phyloP scores from a whole-genome alignment of 2,113 vertebrate genomes.

The Lates calcarifer region DNA sequence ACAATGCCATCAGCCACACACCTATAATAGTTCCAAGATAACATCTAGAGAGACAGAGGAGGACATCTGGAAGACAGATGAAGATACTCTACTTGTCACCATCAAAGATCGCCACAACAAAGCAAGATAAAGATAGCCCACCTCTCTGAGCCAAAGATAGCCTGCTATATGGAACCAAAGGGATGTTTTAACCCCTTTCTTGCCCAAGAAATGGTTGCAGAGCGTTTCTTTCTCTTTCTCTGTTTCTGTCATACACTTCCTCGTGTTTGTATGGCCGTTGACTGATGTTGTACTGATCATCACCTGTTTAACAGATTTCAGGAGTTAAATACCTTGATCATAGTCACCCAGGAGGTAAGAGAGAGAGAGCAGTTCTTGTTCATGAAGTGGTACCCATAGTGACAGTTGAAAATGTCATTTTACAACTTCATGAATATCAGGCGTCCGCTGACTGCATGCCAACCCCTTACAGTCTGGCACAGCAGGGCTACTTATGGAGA shows the following conservation, averaged over 20 bases:
- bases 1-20: constrained; percentile 9
- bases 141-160: constrained; percentile 55
- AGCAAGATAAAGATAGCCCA: constrained; percentile 72
- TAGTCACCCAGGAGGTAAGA: constrained; percentile 17
- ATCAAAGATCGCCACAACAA: constrained; percentile 70
- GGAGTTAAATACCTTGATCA: constrained; percentile 12
- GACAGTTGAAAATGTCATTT: constrained; percentile 57
- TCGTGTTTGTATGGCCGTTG: not conserved
- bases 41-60: constrained; percentile 50
- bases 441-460: constrained; percentile 37
- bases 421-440: constrained; percentile 62
- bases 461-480: constrained; percentile 39
- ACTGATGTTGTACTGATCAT: not conserved
- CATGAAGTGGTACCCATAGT: constrained; percentile 22
- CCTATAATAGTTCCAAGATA: constrained; percentile 46
- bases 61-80: constrained; percentile 63
- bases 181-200: constrained; percentile 49
- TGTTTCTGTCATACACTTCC: not conserved
- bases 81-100: constrained; percentile 65
- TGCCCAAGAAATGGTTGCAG: constrained; percentile 16
- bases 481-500: constrained; percentile 31
- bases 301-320: not conserved
- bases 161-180: constrained; percentile 47
- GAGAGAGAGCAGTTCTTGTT: constrained; percentile 3
- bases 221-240: not conserved